Conservation (phyloP, 1,140 invertebrate species). For the Panagrolaimus sp. region DNA sequence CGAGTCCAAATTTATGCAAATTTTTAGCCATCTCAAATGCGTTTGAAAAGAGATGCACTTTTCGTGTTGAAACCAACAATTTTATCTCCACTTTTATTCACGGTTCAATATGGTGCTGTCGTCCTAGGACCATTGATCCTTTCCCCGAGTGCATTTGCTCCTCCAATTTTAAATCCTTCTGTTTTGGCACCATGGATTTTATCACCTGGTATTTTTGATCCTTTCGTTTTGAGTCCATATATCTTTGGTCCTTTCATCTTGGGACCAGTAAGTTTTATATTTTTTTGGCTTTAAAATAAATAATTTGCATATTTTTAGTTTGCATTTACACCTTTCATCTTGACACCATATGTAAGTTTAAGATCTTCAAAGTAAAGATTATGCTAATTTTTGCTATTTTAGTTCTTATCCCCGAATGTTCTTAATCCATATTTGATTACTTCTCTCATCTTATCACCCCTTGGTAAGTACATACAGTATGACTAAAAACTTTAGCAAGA, state of each 20-base stretch:
- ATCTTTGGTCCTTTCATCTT: constrained; percentile 32
- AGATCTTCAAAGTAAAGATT: background rate
- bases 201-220: constrained; percentile 23
- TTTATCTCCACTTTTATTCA: constrained; percentile 28
- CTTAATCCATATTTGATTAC: constrained; percentile 35
- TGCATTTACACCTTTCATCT: constrained; percentile 15
- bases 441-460: constrained; percentile 32
- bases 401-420: constrained; percentile 28
- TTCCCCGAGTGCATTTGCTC: constrained; percentile 28
- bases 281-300: too few species aligned
- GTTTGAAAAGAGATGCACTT: background rate
- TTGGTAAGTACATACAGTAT: background rate
- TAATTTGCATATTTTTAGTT: background rate
- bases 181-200: constrained; percentile 28
- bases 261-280: constrained; percentile 3
- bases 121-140: constrained; percentile 27
- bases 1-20: too few species aligned
- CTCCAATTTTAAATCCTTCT: constrained; percentile 22
- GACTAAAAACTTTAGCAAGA: too few species aligned
- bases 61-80: constrained; percentile 16
- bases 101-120: background rate
- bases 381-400: background rate
- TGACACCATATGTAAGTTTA: constrained; percentile 13
- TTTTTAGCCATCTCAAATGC: too few species aligned
- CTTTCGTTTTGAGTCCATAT: constrained; percentile 32